A percentile compares a stretch with the other conserved stretches of the same genome.
These are phyloP conservation scores for Carpatolechia fugitivella DNA, from an alignment of 2,888 invertebrate genomes.

Conservation along the genomic window DNA sequence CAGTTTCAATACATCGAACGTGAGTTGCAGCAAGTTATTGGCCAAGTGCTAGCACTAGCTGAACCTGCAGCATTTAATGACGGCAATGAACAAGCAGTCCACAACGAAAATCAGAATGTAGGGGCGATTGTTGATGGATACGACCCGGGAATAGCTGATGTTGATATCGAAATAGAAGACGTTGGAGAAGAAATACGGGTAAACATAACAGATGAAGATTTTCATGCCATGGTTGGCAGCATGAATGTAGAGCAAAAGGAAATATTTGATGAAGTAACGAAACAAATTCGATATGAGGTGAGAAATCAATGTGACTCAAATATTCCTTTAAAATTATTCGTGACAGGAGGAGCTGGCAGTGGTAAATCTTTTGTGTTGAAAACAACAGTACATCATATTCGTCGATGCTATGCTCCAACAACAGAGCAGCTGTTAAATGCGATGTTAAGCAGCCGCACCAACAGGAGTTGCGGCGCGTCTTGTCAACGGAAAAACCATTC, in stretches of 20 bases:
- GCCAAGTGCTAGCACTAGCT: neutral
- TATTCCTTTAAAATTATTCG: constrained; percentile 5
- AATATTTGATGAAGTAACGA: constrained; percentile 8
- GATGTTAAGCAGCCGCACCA: neutral
- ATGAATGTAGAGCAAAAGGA: constrained; percentile 8
- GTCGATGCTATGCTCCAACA: constrained; percentile 12
- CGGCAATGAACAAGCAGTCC: neutral
- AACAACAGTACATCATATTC: constrained; percentile 8
- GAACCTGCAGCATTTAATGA: neutral
- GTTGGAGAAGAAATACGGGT: constrained; percentile 5
- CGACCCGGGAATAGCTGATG: constrained; percentile 9
- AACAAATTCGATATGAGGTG: constrained; percentile 1
- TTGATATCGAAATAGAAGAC: constrained; percentile 16
- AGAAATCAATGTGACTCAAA: neutral
- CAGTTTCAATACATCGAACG: constrained; percentile 9
- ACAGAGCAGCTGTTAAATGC: neutral
- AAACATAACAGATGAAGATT: neutral
- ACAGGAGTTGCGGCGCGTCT: constrained; percentile 10
- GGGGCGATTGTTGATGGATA: constrained; percentile 13
- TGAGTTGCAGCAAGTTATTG: constrained; percentile 13
- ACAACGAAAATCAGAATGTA: neutral
- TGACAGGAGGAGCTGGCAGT: constrained; percentile 14
- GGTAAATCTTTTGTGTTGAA: constrained; percentile 15
- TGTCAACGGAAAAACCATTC: neutral
- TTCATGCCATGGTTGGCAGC: neutral